Evolutionary conservation across 2,888 invertebrate species (phyloP).

Genomic region (Dendrolimus houi): DNA sequence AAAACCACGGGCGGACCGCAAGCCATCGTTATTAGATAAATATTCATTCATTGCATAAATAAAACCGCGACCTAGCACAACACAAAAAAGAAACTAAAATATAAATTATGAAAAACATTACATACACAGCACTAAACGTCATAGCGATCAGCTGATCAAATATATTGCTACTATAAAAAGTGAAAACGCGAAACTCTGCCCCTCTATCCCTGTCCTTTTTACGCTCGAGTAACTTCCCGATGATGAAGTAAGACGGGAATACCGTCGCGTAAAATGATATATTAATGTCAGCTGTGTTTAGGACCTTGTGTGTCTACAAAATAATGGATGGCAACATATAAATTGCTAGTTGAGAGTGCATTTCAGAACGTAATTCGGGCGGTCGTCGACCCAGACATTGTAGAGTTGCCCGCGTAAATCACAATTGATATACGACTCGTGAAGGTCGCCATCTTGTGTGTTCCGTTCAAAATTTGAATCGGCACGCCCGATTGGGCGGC

Average conservation of each 20-base stretch:
- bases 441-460: constrained; percentile 73
- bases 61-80: constrained; percentile 67
- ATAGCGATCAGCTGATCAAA: constrained; percentile 75
- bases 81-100: constrained; percentile 59
- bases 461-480: constrained; percentile 70
- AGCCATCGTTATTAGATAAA: constrained; percentile 43
- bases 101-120: constrained; percentile 74
- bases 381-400: constrained; percentile 67
- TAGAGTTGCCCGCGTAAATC: constrained; percentile 54
- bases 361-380: constrained; percentile 73
- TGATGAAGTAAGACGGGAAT: constrained; percentile 34
- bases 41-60: constrained; percentile 48
- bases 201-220: constrained; percentile 42
- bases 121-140: constrained; percentile 67
- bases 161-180: constrained; percentile 76
- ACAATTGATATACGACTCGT: constrained; percentile 68
- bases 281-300: constrained; percentile 76
- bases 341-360: constrained; percentile 72
- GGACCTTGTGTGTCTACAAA: constrained; percentile 75
- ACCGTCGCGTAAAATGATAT: constrained; percentile 72
- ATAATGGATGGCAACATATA: constrained; percentile 76
- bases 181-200: constrained; percentile 69
- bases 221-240: constrained; percentile 10
- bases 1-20: constrained; percentile 11
- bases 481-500: constrained; percentile 42